Base-by-base conservation (phyloP, 2,888 invertebrate species). In the Theretra japonica region DNA sequence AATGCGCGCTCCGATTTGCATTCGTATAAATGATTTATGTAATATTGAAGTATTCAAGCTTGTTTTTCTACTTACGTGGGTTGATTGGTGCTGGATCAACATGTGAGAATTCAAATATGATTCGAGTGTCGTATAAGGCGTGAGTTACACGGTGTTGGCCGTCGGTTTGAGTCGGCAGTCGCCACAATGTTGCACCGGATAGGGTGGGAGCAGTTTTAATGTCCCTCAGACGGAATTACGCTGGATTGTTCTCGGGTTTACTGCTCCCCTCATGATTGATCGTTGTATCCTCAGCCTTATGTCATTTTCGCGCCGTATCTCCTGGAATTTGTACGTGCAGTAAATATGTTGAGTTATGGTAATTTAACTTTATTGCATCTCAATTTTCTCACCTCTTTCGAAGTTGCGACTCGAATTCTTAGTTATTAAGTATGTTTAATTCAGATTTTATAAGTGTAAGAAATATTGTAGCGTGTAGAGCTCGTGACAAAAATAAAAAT, bases 171-270 rank as follows among this genome's bases (percentile, higher is more conserved):
- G 53, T 53, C 53, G 19, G 79, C 82, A 82, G 78, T 76, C 75
- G 84, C 88, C 83, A 94, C 94, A 91, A 86, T 93, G 94, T 94
- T 93, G 93, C 93, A 90, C 94, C 94, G 94, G 94, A 94, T 94
- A 93, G 93, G 94, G 93, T 93, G 92, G 90, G 90, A 86, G 91
- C 89, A 88, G 90, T 93, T 93, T 94, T 94, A 94, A 94, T 94
- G 94, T 94, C 93, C 88, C 89, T 91, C 91, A 86, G 92, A 90
- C 93, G 94, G 94, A 94, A 94, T 94, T 94, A 94, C 94, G 93
- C 94, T 89, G 94, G 93, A 94, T 94, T 94, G 94, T 94, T 94
- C 94, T 93, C 93, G 86, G 86, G 85, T 94, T 94, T 94, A 94
- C 90, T 91, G 92, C 93, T 87, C 89, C 88, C 88, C 86, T 86